Evolutionary conservation across 2,888 invertebrate genomes (phyloP).

Genomic region (Drosophila mimetica): DNA sequence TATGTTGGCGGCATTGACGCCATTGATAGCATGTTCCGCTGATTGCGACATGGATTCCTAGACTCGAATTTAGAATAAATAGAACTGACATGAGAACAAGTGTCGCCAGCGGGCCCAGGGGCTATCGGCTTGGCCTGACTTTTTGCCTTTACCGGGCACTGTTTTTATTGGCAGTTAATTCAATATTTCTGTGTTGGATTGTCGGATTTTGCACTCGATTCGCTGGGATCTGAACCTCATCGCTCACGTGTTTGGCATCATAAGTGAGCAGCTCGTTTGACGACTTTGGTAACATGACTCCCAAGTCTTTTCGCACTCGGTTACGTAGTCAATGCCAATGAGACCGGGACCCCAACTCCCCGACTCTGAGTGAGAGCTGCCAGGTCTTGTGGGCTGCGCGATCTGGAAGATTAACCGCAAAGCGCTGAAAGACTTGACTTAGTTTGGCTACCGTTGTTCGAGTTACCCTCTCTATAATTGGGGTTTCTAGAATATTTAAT

Average conservation of each 20-base stretch:
- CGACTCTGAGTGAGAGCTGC: conserved; percentile 61
- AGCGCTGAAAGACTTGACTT: conserved; percentile 57
- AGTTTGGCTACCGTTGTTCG: conserved; percentile 60
- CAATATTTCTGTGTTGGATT: conserved; percentile 8
- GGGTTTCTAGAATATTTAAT: background rate
- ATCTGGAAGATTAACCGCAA: conserved; percentile 48
- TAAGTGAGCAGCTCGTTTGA: conserved; percentile 59
- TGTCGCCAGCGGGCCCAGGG: conserved; percentile 64
- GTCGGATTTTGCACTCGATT: conserved; percentile 33
- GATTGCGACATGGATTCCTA: conserved; percentile 62
- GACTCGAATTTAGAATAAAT: conserved; percentile 54
- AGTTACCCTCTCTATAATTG: conserved; percentile 8
- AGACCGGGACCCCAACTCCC: conserved; percentile 9
- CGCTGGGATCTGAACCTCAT: conserved; percentile 1
- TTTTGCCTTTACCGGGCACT: too few species aligned
- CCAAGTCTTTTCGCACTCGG: conserved; percentile 73
- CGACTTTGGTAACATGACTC: conserved; percentile 60
- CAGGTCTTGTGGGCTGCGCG: conserved; percentile 47
- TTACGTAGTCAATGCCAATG: conserved; percentile 79
- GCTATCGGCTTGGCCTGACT: conserved; percentile 66
- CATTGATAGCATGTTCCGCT: conserved; percentile 68
- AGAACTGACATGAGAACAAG: conserved; percentile 51
- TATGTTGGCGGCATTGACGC: conserved; percentile 76
- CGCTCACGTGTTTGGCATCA: conserved; percentile 70
- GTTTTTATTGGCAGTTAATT: too few species aligned